Percentiles rank a stretch among this genome's conserved stretches.
Conservation (phyloP, 2,888 invertebrate genomes). For the Drosophila flavopinicola region DNA sequence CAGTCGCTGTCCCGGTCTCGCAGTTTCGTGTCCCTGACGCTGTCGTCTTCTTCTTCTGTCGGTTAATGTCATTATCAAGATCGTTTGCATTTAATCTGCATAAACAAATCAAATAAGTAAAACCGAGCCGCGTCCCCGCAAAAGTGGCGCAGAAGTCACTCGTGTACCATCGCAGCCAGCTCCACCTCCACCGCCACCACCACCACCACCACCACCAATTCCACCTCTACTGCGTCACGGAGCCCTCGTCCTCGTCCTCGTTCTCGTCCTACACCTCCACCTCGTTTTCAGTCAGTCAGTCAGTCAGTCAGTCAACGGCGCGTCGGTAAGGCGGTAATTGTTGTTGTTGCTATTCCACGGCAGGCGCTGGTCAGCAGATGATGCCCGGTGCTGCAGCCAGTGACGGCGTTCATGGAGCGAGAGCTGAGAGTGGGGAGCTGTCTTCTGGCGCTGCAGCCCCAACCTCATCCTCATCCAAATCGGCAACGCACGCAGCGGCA, state of each 20-base stretch:
- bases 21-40: constrained; percentile 56
- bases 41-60: constrained; percentile 76
- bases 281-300: no score
- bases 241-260: constrained; percentile 35
- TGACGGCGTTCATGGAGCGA: no score
- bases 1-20: constrained; percentile 33
- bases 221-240: constrained; percentile 36
- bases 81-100: constrained; percentile 83
- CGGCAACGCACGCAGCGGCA: constrained; percentile 77
- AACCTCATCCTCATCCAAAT: constrained; percentile 46
- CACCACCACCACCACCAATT: constrained; percentile 38
- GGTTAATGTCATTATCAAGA: constrained; percentile 83
- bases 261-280: constrained; percentile 3
- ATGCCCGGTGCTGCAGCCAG: constrained; percentile 14
- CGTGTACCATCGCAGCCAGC: constrained; percentile 38
- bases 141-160: constrained; percentile 74
- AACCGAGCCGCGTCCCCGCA: constrained; percentile 53
- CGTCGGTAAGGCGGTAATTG: constrained; percentile 79
- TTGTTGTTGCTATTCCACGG: constrained; percentile 63
- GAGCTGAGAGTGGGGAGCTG: constrained; percentile 15
- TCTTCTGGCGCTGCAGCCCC: constrained; percentile 23
- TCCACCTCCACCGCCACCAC: constrained; percentile 17
- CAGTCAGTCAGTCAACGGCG: constrained; percentile 69
- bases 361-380: constrained; percentile 41
- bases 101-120: constrained; percentile 81